Conservation (phyloP, 2,797 vertebrate species). For the Xiphophorus birchmanni region DNA sequence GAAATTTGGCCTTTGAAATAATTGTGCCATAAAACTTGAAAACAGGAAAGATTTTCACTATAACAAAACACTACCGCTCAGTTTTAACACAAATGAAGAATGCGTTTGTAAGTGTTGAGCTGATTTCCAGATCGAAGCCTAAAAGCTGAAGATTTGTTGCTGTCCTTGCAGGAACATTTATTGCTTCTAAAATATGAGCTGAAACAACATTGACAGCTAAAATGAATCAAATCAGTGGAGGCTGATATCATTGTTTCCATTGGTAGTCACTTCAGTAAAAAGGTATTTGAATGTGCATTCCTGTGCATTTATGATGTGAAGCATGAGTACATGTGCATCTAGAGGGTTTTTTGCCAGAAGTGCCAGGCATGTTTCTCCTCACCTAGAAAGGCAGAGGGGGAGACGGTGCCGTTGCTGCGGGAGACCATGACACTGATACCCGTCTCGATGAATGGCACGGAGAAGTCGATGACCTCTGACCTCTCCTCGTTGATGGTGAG, state of each 20-base stretch:
- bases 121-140: not conserved
- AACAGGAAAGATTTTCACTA: not conserved
- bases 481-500: slow-evolving; percentile 98
- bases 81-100: not conserved
- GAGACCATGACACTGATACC: slow-evolving; percentile 99
- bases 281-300: not conserved
- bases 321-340: not conserved
- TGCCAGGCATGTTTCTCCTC: slow-evolving; percentile 51
- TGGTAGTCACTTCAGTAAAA: not conserved
- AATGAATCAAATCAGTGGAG: not conserved
- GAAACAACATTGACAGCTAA: not conserved
- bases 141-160: not conserved
- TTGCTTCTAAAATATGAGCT: not conserved
- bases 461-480: slow-evolving; percentile 97
- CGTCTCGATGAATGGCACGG: slow-evolving; percentile 97
- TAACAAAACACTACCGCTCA: not conserved
- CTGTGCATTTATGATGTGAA: not conserved
- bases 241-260: not conserved
- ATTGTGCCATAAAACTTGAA: not conserved
- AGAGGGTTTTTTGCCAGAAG: slow-evolving; percentile 17
- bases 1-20: not conserved
- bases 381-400: slow-evolving; percentile 98
- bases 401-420: slow-evolving; percentile 98
- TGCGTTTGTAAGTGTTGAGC: not conserved
- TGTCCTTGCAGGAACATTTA: not conserved